phyloP scores from a whole-genome alignment of 2,113 vertebrate species.

The Macaca mulatta region DNA sequence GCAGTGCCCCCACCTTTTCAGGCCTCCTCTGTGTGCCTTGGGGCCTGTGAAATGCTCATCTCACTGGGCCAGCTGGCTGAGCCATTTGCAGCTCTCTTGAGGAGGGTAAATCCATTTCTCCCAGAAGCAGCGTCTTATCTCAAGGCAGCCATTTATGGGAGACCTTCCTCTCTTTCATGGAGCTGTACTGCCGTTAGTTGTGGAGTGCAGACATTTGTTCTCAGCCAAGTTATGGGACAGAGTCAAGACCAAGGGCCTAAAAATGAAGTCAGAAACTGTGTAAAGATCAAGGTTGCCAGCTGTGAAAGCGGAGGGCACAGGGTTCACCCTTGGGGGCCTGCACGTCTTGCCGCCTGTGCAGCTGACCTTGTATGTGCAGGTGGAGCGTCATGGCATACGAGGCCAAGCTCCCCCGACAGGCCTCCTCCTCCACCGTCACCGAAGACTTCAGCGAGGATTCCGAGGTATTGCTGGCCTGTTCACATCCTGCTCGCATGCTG shows the following conservation, averaged over 20 bases:
- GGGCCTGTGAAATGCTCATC: not conserved
- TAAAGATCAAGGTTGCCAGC: not conserved
- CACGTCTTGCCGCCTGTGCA: not conserved
- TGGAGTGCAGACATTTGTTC: not conserved
- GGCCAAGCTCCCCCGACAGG: slow-evolving; percentile 93
- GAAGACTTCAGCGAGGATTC: slow-evolving; percentile 95
- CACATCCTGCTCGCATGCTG: not conserved
- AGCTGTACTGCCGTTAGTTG: not conserved
- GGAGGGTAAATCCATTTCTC: not conserved
- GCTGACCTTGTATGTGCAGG: slow-evolving; percentile 74
- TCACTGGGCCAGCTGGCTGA: rapidly evolving
- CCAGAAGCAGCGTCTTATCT: not conserved
- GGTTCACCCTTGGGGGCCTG: not conserved
- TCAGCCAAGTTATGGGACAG: not conserved
- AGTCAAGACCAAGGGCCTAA: not conserved
- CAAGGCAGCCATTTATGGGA: not conserved
- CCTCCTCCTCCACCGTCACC: slow-evolving; percentile 88
- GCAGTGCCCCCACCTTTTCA: rapidly evolving
- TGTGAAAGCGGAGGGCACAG: rapidly evolving
- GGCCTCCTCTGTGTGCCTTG: rapidly evolving
- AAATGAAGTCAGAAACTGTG: not conserved
- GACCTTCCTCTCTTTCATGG: rapidly evolving
- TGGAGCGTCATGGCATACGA: slow-evolving; percentile 99
- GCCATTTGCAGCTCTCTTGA: too few relatives aligned
- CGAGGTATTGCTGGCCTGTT: slow-evolving; percentile 86